Evolutionary conservation across 2,888 invertebrate genomes (phyloP), one percentile per base, ranked within the genome.

Genomic region (Graphium colonna): DNA sequence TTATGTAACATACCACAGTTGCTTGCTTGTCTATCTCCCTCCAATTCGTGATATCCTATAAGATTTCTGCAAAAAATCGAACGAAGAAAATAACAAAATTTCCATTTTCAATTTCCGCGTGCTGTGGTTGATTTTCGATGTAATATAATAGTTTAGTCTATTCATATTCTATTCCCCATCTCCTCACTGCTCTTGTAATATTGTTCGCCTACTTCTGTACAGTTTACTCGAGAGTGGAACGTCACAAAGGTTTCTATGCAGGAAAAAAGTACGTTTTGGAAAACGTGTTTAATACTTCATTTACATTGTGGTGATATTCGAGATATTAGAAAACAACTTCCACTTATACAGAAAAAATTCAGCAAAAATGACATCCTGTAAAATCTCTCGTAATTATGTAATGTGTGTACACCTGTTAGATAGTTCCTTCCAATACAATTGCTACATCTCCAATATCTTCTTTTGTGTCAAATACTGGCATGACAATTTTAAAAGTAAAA

Each of bases 11-110:
- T n/a, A n/a, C n/a, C n/a, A n/a, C n/a, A n/a, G n/a, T n/a, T n/a
- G n/a, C n/a, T n/a, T n/a, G n/a, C n/a, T n/a, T n/a, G n/a, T n/a
- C n/a, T n/a, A n/a, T n/a, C n/a, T 59, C 55, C 50, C 52, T 40
- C 54, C 61, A 59, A 56, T 59, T 58, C 56, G 55, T 56, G 59
- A 59, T 56, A 58, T 56, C 57, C 53, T 54, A 33, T 49, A 56
- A 56, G 56, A 58, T 53, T 55, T 53, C 55, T 53, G 55, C 55
- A 51, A 55, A 61, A 61, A 56, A 58, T 59, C 59, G 51, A 56
- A 44, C 52, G 52, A 44, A 52, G 52, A 42, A 57, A 55, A 57
- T 51, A 57, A 57, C 52, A 57, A 52, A 57, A 59, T 45, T 57
- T 55, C 52, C 38, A 45, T 54, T 56, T 59, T 51, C 59, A 57